Evolutionary conservation across 2,888 invertebrate species (phyloP).

Genomic region (Heliconius ethilla): DNA sequence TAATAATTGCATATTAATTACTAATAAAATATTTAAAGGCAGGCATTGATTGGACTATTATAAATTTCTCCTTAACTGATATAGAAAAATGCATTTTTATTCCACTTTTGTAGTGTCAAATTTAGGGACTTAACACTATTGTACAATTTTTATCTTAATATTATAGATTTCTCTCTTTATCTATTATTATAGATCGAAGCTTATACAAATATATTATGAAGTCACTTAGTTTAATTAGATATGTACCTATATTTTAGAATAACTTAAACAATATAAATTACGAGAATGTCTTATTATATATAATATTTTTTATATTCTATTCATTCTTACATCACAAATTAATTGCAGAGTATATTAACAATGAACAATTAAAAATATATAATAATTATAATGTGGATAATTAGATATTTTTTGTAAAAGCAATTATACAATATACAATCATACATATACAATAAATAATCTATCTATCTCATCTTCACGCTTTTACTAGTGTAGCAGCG

Average conservation of each 20-base stretch:
- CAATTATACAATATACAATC: too few species aligned
- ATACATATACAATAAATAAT: too few species aligned
- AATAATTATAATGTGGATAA: not conserved
- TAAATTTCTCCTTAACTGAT: not conserved
- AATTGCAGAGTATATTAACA: not conserved
- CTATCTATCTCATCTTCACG: too few species aligned
- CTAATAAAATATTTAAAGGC: slow-evolving; percentile 1
- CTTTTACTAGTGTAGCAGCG: too few species aligned
- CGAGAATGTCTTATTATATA: not conserved
- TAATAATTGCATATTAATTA: slow-evolving; percentile 23
- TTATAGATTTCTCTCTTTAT: too few species aligned
- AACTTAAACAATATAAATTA: not conserved
- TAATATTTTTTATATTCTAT: not conserved
- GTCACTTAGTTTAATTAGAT: too few species aligned
- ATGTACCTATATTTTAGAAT: not conserved
- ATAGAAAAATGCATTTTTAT: too few species aligned
- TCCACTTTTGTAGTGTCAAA: too few species aligned
- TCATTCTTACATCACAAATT: not conserved
- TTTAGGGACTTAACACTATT: not conserved
- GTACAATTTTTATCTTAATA: not conserved
- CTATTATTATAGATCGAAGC: not conserved
- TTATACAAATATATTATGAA: not conserved
- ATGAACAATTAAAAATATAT: not conserved
- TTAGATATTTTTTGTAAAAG: not conserved
- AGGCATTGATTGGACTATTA: not conserved